Evolutionary conservation across 1,140 invertebrate genomes (phyloP), one percentile per base, ranked within the genome.

Genomic region (Drosophila rufa): DNA sequence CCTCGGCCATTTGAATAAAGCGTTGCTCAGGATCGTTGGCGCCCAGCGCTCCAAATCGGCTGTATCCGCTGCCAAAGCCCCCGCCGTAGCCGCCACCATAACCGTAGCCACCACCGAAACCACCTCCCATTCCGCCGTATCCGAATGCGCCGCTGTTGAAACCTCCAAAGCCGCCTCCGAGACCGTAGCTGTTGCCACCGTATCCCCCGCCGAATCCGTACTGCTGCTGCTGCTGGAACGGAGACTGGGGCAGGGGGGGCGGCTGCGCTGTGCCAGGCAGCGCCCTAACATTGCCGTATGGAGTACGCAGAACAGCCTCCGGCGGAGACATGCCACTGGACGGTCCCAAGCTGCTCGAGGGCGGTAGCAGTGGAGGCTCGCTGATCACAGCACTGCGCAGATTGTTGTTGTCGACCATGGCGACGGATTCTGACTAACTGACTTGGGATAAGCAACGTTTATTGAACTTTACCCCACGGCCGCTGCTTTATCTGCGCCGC

Each of bases 1-100:
- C 97, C 94, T 98, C 97, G 9, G 97, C 97, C 80, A 97, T 95
- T 90, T 97, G 96, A 62, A 97, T 95, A 92, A 98, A 97, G 53
- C 96, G 96, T 79, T 76, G 84, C 73, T 92, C 85, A 2, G 92
- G 81, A 77, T 93, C 85, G 43, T 77, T 81, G 36, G 70, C 15
- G 60, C 86, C 95, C 94, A 93, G 95, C 25, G 68, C 73, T 74
- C 93, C 93, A 79, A 93, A 94, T 80, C 93, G 86, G 67, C 94
- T 93, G 71, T 93, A 93, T 30, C 91, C 92, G 25, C 91, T 76
- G 6, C 91, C 82, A 38, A 83, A 89, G 48, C 91, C 84, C 11
- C 84, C 79, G 40, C 90, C 86, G 60, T 91, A 94, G 3, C 91
- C 92, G 25, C 92, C 92, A 48, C 67, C 75, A 33, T 57, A 64